Conservation (phyloP, 2,888 invertebrate genomes). For the Drosophila austrosaltans region DNA sequence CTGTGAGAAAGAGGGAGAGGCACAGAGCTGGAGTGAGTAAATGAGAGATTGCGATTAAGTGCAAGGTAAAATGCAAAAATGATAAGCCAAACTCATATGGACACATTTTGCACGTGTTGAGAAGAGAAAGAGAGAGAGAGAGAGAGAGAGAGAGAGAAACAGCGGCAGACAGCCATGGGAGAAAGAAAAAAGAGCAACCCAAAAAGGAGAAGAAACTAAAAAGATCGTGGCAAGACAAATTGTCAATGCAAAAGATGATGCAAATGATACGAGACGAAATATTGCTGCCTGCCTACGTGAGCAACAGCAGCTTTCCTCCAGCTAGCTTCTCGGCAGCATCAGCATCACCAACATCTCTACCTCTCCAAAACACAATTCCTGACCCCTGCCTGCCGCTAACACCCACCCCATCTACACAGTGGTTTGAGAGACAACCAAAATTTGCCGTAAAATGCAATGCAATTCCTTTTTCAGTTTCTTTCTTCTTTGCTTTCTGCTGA, state of each 20-base stretch:
- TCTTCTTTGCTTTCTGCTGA: constrained; percentile 63
- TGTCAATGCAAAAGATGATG: constrained; percentile 16
- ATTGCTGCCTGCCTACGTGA: constrained; percentile 65
- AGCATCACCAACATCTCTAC: neutral
- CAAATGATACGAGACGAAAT: neutral
- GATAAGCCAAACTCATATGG: constrained; percentile 36
- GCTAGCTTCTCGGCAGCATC: constrained; percentile 2
- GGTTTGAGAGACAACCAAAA: constrained; percentile 59
- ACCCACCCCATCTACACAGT: neutral
- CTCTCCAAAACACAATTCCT: constrained; percentile 1
- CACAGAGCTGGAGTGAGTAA: constrained; percentile 12
- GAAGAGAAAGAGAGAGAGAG: constrained; percentile 17
- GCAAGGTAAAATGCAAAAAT: constrained; percentile 53
- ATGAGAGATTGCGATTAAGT: constrained; percentile 23
- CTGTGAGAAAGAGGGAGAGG: constrained; percentile 11
- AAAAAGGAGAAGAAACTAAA: constrained; percentile 67
- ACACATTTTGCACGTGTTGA: constrained; percentile 58
- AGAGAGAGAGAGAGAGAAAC: constrained; percentile 19
- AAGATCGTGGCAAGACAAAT: constrained; percentile 12
- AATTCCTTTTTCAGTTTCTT: constrained; percentile 72
- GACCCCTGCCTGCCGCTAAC: no score
- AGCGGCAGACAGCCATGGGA: neutral
- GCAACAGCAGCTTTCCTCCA: constrained; percentile 43
- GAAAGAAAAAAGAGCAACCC: neutral
- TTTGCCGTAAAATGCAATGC: constrained; percentile 77